These are phyloP conservation scores for Charadrius vociferus DNA, from an alignment of 2,113 vertebrate genomes.

Conservation along the genomic window DNA sequence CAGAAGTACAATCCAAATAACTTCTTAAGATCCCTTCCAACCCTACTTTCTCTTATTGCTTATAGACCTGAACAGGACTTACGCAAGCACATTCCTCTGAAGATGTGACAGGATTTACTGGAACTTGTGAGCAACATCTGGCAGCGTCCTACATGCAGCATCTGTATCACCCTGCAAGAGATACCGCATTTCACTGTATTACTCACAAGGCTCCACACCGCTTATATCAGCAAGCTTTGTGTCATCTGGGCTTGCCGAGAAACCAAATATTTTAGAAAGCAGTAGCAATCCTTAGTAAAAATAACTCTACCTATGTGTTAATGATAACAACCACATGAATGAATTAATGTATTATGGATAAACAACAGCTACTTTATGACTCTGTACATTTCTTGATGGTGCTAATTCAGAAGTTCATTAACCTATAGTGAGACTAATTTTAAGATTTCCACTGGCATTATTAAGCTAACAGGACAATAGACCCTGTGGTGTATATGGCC, in stretches of 20 bases:
- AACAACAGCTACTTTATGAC: background rate
- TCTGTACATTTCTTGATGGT: background rate
- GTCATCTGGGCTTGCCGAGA: background rate
- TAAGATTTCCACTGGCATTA: background rate
- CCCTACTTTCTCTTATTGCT: background rate
- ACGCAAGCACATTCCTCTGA: background rate
- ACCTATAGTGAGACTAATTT: background rate
- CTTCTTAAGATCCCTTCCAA: background rate
- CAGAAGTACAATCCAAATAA: background rate
- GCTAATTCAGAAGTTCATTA: background rate
- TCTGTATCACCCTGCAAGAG: background rate
- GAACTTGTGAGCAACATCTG: background rate
- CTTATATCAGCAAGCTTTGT: background rate
- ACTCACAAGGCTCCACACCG: background rate
- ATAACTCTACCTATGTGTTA: background rate
- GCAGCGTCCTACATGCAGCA: rapidly evolving
- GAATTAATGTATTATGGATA: background rate
- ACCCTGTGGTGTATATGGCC: background rate
- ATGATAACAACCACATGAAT: background rate
- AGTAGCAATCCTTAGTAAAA: background rate
- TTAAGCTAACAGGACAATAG: background rate
- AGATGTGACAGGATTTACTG: background rate
- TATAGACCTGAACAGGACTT: background rate
- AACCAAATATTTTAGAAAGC: background rate
- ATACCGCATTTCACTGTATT: background rate